Base-by-base conservation (phyloP, 2,888 invertebrate species). In the Stenurella melanura region DNA sequence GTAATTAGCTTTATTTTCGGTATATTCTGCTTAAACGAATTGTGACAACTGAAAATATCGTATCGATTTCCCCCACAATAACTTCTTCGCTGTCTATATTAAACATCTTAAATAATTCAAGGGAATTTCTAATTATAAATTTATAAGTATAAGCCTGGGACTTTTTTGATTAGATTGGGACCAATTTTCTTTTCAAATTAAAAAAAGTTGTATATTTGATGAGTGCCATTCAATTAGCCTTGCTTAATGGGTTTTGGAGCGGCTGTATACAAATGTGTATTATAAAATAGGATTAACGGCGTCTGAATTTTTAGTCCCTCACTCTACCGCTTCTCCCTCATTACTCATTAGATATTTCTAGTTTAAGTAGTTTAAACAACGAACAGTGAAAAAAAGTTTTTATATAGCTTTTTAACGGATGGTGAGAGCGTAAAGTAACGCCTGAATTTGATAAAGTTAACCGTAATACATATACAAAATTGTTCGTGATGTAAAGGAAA, bases 181-280 rank as follows among this genome's bases (percentile, higher is more conserved):
- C 87, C 87, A 87, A 88, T 88, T 88, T 87, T 87, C 86, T 86
- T 86, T 83, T 82, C 82, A 86, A 88, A 87, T 87, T 87, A 86
- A 87, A 87, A 81, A 87, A 87, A 87, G 85, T 86, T 87, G 84
- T 85, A 87, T 88, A 87, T 86, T 87, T 86, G 87, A 87, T 87
- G 87, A 86, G 85, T 82, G 81, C 84, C 86, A 85, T 86, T 86
- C 86, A 87, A 87, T 88, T 87, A 82, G 80, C 77, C 75, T 70
- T 73, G 79, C 81, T 78, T 80, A 83, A 82, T 82, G 79, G 78
- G 76, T 78, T 74, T 64, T 30, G 72, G 61, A 38, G 58, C 67
- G 69, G 75, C 63, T 64, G 63, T 75, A 69, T 70, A 64, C 75
- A 75, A 70, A 75, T 70, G 70, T 69, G 75, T 56, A 69, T 69